These are phyloP conservation scores for Marronus borbonicus DNA, from an alignment of 2,888 invertebrate genomes.

Conservation along the genomic window DNA sequence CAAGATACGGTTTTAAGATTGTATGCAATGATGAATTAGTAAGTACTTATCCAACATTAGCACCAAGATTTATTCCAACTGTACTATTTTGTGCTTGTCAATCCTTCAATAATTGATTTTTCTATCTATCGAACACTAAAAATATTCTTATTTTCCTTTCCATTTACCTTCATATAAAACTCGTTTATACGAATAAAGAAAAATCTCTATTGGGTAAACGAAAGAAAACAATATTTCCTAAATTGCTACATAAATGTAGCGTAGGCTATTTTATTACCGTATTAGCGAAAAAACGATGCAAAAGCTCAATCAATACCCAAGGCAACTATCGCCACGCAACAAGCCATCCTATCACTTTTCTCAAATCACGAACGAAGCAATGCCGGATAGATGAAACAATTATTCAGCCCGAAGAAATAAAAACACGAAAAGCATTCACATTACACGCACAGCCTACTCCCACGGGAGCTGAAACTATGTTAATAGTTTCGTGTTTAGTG, in stretches of 20 bases:
- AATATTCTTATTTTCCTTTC: too few relatives aligned
- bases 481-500: slow-evolving; percentile 4
- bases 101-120: too few relatives aligned
- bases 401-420: slow-evolving; percentile 10
- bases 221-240: not conserved
- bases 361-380: not conserved
- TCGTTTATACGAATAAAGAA: not conserved
- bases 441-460: slow-evolving; percentile 9
- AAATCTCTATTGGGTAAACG: not conserved
- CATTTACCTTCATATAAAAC: too few relatives aligned
- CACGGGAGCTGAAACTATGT: slow-evolving; percentile 17
- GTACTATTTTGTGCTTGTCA: too few relatives aligned
- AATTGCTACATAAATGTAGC: not conserved
- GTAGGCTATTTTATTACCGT: not conserved
- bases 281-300: slow-evolving; percentile 14
- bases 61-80: too few relatives aligned
- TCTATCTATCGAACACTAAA: too few relatives aligned
- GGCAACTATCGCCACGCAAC: not conserved
- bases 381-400: not conserved
- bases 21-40: too few relatives aligned
- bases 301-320: slow-evolving; percentile 9
- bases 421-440: slow-evolving; percentile 4
- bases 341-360: not conserved
- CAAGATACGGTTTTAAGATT: too few relatives aligned
- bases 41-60: too few relatives aligned